phyloP scores from a whole-genome alignment of 2,888 invertebrate genomes.

The Hypsopygia costalis region DNA sequence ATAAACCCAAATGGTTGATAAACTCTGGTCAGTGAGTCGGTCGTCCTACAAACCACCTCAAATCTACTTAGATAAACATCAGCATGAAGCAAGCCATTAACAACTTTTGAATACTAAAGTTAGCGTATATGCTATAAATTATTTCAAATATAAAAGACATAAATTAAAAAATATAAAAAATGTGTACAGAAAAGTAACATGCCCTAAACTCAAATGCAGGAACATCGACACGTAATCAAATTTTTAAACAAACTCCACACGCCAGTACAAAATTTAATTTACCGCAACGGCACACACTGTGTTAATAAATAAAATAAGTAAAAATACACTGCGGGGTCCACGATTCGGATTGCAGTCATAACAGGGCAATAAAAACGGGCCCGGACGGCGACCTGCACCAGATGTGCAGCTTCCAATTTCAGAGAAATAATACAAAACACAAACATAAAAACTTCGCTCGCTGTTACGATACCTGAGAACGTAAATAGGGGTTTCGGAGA shows the following conservation, averaged over 20 bases:
- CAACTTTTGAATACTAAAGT: no score
- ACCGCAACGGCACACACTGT: constrained; percentile 36
- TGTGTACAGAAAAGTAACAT: not conserved
- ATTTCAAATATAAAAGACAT: no score
- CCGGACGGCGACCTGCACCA: constrained; percentile 45
- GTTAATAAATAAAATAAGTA: constrained; percentile 59
- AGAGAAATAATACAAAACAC: constrained; percentile 53
- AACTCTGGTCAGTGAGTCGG: no score
- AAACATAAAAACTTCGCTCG: constrained; percentile 49
- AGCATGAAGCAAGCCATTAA: no score
- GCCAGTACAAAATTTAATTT: constrained; percentile 45
- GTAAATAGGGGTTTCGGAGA: constrained; percentile 63
- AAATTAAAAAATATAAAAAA: no score
- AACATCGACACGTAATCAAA: constrained; percentile 28
- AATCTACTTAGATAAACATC: no score
- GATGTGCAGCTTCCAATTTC: constrained; percentile 62
- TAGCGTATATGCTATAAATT: no score
- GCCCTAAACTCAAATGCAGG: constrained; percentile 4
- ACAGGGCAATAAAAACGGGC: constrained; percentile 59
- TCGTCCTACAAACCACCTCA: no score
- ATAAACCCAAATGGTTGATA: no score
- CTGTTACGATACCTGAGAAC: constrained; percentile 58
- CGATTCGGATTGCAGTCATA: constrained; percentile 65
- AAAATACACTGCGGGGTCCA: constrained; percentile 38
- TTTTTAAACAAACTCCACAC: constrained; percentile 37